phyloP scores from a whole-genome alignment of 2,888 invertebrate species.

The Trichopoda pennipes region DNA sequence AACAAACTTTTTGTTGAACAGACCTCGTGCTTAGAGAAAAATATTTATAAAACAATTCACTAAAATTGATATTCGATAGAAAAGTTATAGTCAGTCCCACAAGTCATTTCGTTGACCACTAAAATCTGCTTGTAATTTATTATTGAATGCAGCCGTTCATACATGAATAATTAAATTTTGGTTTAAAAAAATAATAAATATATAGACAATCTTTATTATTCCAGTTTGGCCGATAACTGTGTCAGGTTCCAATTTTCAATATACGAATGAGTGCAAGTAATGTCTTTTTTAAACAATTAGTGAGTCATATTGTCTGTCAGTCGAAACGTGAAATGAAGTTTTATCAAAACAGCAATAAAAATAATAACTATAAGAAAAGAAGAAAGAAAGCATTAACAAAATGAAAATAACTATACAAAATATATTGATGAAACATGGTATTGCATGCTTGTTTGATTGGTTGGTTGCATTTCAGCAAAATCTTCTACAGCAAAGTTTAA shows the following conservation, averaged over 20 bases:
- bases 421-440: not conserved
- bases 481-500: conserved; percentile 13
- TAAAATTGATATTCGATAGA: too few relatives aligned
- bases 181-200: too few relatives aligned
- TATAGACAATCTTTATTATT: too few relatives aligned
- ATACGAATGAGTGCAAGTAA: conserved; percentile 10
- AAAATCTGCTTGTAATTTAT: too few relatives aligned
- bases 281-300: not conserved
- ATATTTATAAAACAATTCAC: too few relatives aligned
- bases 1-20: too few relatives aligned
- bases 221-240: not conserved
- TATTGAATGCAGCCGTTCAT: too few relatives aligned
- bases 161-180: too few relatives aligned
- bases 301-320: not conserved
- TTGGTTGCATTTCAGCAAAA: conserved; percentile 44
- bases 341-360: not conserved
- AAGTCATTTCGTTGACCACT: too few relatives aligned
- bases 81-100: too few relatives aligned
- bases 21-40: too few relatives aligned
- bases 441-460: conserved; percentile 39
- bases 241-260: conserved; percentile 23
- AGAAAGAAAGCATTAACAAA: conserved; percentile 6
- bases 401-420: conserved; percentile 1
- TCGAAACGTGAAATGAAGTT: not conserved
- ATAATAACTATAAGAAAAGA: not conserved